Conservation (phyloP, 1,140 invertebrate species). For the Papilio polytes region DNA sequence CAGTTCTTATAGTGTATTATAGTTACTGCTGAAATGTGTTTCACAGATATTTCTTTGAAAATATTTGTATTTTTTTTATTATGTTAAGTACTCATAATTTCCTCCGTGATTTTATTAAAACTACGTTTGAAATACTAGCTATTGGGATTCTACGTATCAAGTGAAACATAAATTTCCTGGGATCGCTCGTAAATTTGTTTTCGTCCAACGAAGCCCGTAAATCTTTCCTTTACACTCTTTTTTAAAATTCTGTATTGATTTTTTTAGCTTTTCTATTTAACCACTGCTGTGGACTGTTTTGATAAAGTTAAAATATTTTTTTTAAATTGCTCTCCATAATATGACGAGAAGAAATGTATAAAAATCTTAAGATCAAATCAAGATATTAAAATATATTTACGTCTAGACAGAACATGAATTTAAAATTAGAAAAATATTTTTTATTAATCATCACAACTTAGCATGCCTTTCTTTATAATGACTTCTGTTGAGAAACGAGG, state of each 20-base stretch:
- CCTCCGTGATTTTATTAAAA: neutral
- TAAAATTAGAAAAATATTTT: no score
- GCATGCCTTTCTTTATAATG: no score
- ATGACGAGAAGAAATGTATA: no score
- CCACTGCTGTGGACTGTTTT: neutral
- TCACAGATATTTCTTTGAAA: no score
- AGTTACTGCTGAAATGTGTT: no score
- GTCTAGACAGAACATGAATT: no score
- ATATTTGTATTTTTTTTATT: no score
- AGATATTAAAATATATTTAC: no score
- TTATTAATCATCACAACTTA: no score
- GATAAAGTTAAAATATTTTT: neutral
- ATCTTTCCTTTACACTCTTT: constrained; percentile 7
- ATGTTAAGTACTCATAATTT: neutral
- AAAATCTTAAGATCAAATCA: no score
- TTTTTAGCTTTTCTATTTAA: neutral
- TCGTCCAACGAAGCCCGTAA: neutral
- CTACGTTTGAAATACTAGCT: neutral
- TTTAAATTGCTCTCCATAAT: no score
- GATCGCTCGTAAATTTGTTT: constrained; percentile 21
- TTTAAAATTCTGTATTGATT: neutral
- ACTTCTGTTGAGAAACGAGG: no score
- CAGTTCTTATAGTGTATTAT: neutral
- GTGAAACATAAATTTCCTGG: constrained; percentile 20
- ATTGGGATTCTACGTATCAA: constrained; percentile 6